phyloP scores from a whole-genome alignment of 2,888 invertebrate genomes.

The Dione juno region DNA sequence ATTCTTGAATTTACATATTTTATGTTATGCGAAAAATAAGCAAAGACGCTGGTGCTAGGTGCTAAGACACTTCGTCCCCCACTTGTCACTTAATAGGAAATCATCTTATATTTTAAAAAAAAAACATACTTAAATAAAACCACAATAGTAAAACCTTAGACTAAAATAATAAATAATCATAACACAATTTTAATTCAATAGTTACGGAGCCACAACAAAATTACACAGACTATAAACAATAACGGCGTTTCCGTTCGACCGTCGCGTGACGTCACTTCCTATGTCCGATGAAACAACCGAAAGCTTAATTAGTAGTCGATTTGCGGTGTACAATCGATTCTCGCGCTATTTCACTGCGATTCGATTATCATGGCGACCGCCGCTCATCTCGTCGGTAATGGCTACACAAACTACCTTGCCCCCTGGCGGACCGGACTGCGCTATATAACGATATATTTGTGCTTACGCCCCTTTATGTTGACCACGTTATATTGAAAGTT shows the following conservation, averaged over 20 bases:
- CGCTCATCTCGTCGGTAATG: constrained; percentile 30
- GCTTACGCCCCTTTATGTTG: constrained; percentile 1
- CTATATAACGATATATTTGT: background rate
- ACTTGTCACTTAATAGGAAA: too few species aligned
- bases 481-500: background rate
- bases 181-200: background rate
- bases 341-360: constrained; percentile 65
- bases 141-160: background rate
- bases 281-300: constrained; percentile 45
- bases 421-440: background rate
- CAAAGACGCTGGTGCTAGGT: too few species aligned
- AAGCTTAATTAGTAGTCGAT: constrained; percentile 56
- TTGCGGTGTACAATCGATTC: constrained; percentile 70
- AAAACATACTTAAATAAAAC: too few species aligned
- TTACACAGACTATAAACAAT: constrained; percentile 2
- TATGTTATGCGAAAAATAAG: too few species aligned
- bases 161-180: background rate
- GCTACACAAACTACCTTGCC: constrained; percentile 2
- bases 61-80: too few species aligned
- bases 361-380: constrained; percentile 59
- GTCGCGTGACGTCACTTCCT: constrained; percentile 12
- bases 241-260: constrained; percentile 7
- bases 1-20: too few species aligned
- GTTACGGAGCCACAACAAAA: background rate
- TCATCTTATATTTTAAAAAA: too few species aligned